These are phyloP conservation scores for Stenodera caucasica DNA, from an alignment of 2,888 invertebrate genomes.

Conservation along the genomic window DNA sequence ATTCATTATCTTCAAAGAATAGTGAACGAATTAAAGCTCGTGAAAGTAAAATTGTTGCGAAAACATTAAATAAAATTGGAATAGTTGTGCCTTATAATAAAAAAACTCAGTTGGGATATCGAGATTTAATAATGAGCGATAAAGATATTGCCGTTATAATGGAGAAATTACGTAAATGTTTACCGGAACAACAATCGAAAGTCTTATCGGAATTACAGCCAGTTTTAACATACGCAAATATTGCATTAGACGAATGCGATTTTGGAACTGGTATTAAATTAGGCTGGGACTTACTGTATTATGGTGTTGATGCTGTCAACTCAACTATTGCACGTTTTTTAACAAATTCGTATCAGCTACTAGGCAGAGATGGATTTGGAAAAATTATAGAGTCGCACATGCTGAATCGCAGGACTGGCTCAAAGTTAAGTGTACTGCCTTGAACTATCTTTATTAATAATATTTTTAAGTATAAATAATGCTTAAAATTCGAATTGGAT, in stretches of 20 bases:
- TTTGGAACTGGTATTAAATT: constrained; percentile 91
- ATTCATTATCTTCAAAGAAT: constrained; percentile 60
- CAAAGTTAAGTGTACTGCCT: constrained; percentile 56
- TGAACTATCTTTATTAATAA: constrained; percentile 13
- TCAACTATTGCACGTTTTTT: constrained; percentile 66
- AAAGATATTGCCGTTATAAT: constrained; percentile 68
- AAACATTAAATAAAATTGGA: constrained; percentile 79
- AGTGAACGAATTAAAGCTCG: constrained; percentile 64
- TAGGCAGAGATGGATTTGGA: constrained; percentile 71
- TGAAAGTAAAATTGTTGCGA: constrained; percentile 66
- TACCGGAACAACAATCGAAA: constrained; percentile 62
- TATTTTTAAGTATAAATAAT: too few species aligned
- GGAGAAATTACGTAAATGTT: constrained; percentile 64
- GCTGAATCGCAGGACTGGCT: constrained; percentile 66
- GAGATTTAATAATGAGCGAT: constrained; percentile 58
- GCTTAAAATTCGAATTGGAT: too few species aligned
- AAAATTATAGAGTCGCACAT: constrained; percentile 77
- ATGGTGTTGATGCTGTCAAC: constrained; percentile 71
- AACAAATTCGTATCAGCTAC: constrained; percentile 73
- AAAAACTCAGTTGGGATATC: constrained; percentile 82
- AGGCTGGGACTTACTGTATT: constrained; percentile 83
- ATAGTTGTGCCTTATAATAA: constrained; percentile 83
- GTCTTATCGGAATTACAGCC: constrained; percentile 75
- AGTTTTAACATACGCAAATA: constrained; percentile 75
- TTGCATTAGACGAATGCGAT: constrained; percentile 93